Evolutionary conservation across 2,888 invertebrate genomes (phyloP), one percentile per base, ranked within the genome.

Genomic region (Parnassius apollo): DNA sequence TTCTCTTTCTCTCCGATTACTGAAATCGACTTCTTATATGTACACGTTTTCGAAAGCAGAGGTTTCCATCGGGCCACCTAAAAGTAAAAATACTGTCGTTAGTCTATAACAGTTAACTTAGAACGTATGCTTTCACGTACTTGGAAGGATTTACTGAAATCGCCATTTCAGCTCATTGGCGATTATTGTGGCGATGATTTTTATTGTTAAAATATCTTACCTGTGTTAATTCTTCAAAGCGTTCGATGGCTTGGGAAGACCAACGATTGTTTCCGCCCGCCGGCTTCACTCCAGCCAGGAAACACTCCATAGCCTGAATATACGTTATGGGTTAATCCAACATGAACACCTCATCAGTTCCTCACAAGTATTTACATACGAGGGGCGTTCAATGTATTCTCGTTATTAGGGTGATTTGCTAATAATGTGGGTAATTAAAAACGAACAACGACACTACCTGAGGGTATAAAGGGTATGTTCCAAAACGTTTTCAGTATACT

Each of bases 271-370:
- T 87, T 4, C 85, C 81, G 1, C 75, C 79, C 0, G 87, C 86
- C 0, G 96, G 94, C 66, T 94, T 93, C 9, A 97, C 93, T 65
- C 95, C 95, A 8, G 95, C 95, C 68, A 98, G 88, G 80, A 94
- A 96, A 81, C 97, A 97, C 83, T 98, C 97, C 80, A 98, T 95
- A 0, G 98, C 98, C 93, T 98, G 18, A 18, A 18, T 18, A 18
- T 18, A 18, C 18, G 18, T 18, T 18, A 18, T 18, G 18, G 18
- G 1, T 18, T 18, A 18, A 18, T 18, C 18, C 18, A 18, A 95
- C 0, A 25, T 50, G 60, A 18, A 48, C 35, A 35, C 4, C 18
- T 18, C 35, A 35, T 7, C 35, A 35, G 35, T 35, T 1, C 35
- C 7, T 35, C 35, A 35, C 35, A 35, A 35, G 35, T 7, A 4